phyloP scores from a whole-genome alignment of 2,113 vertebrate genomes.

The Hypomesus transpacificus region DNA sequence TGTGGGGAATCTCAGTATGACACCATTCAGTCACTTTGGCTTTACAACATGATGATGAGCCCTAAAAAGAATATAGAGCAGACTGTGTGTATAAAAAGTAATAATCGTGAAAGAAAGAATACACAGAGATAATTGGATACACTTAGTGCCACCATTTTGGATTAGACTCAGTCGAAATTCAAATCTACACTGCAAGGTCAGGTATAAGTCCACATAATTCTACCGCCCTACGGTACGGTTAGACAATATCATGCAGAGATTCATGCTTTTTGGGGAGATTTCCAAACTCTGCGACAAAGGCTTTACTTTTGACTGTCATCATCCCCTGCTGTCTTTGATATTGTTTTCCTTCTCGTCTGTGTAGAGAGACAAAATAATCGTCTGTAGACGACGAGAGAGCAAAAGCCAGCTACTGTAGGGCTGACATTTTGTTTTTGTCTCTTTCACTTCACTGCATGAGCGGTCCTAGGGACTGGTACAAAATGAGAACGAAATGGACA shows the following conservation, averaged over 20 bases:
- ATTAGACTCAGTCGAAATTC: neutral
- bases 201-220: too few species aligned
- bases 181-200: too few species aligned
- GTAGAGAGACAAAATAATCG: constrained; percentile 26
- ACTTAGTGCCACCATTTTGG: neutral
- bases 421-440: constrained; percentile 11
- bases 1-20: constrained; percentile 41
- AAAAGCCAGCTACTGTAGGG: constrained; percentile 6
- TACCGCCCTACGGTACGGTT: constrained; percentile 2
- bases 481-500: constrained; percentile 29
- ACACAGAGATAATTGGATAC: constrained; percentile 1
- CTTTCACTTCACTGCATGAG: constrained; percentile 6
- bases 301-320: constrained; percentile 21
- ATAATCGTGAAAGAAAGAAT: constrained; percentile 30
- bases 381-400: constrained; percentile 27
- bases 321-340: constrained; percentile 25
- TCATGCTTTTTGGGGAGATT: neutral
- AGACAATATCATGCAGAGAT: constrained; percentile 14
- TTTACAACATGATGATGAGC: constrained; percentile 50
- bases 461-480: neutral
- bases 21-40: constrained; percentile 63
- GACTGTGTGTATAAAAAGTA: constrained; percentile 50
- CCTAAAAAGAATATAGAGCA: constrained; percentile 49
- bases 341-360: constrained; percentile 24
- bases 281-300: neutral